Evolutionary conservation across 2,797 vertebrate species (phyloP), one percentile per base, ranked within the genome.

Genomic region (Anguilla pacifica): DNA sequence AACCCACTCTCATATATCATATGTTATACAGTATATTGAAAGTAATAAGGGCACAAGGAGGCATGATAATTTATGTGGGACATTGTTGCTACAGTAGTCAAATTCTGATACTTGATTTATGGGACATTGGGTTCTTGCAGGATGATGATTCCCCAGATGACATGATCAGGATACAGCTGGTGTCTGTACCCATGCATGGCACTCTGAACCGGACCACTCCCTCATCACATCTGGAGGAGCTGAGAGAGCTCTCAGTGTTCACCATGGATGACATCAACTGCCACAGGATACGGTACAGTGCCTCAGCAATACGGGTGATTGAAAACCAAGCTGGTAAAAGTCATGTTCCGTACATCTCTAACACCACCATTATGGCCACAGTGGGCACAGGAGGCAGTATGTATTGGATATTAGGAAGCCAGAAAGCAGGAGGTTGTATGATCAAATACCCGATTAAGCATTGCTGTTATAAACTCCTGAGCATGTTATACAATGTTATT

Each of bases 201-300:
- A 92, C 95, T 84, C 96, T 99, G 89, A 95, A 96, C 57, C 91
- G 92, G 89, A 91, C 92, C 15, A 90, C 84, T 49, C 91, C 95
- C 0, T 95, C 93, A 82, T 92, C 94, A 51, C 93, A 90, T 0
- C 90, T 91, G 1, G 94, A 96, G 88, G 96, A 98, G 91, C 94
- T 98, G 90, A 94, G 93, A n/a, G 97, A 97, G 90, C 96, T 97
- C 91, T 97, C 97, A 22, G 96, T 97, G 88, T 98, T 99, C 95
- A 98, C 96, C 9, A 98, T 99, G 98, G 98, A 97, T 83, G 99
- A 99, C 93, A 95, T 99, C 93, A 97, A 96, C 94, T 91, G 89
- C 31, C 94, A 95, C 88, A 96, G 93, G 89, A 97, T 99, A 91
- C 97, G 97, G 98, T 99, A 94, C 64, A 79, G 17, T 15, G 46